Evolutionary conservation across 2,888 invertebrate species (phyloP).

Genomic region (Bugulina stolonifera): DNA sequence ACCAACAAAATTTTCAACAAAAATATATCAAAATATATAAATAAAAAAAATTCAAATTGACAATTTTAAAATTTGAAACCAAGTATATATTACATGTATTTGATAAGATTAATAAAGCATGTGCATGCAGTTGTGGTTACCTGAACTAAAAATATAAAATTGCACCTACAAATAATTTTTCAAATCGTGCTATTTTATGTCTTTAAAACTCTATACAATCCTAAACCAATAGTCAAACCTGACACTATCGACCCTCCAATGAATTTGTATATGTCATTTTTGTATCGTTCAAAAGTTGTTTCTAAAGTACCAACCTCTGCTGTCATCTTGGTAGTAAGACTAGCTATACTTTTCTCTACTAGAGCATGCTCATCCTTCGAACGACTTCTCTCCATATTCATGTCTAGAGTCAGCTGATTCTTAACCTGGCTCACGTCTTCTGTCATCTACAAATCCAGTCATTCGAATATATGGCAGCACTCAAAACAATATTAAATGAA

Average conservation of each 20-base stretch:
- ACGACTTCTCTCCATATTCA: conserved; percentile 49
- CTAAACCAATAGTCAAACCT: conserved; percentile 36
- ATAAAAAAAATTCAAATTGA: no score
- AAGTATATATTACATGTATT: no score
- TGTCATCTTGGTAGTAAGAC: conserved; percentile 47
- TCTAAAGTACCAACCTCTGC: conserved; percentile 46
- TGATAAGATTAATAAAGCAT: no score
- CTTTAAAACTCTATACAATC: conserved; percentile 36
- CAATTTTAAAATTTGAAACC: no score
- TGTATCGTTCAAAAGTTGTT: conserved; percentile 47
- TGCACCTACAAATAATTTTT: no score
- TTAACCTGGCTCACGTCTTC: conserved; percentile 47
- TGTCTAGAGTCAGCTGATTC: conserved; percentile 45
- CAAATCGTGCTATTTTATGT: neutral
- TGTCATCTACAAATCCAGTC: conserved; percentile 36
- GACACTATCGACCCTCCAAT: conserved; percentile 40
- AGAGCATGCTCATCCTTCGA: conserved; percentile 49
- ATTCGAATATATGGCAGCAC: neutral
- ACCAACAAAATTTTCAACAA: no score
- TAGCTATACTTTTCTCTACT: conserved; percentile 38
- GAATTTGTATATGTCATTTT: conserved; percentile 48
- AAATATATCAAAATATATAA: no score
- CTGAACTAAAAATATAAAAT: no score
- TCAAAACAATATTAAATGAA: no score
- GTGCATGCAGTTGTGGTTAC: no score